Evolutionary conservation across 2,888 invertebrate genomes (phyloP).

Genomic region (Metellina segmentata): DNA sequence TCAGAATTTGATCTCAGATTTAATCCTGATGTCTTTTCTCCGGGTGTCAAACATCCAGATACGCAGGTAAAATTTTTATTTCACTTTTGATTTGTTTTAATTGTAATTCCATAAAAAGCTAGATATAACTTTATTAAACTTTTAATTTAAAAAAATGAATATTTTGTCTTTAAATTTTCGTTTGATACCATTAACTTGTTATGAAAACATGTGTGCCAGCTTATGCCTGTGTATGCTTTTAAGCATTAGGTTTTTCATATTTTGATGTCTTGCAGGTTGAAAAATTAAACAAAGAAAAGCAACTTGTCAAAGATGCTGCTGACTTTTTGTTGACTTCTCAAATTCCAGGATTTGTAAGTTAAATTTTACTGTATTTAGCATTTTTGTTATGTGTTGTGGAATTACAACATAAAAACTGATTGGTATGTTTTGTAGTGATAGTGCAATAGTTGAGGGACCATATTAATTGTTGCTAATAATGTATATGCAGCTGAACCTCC

Average conservation of each 20-base stretch:
- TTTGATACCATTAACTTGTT: too few species aligned
- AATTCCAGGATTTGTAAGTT: slow-evolving; percentile 94
- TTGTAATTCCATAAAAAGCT: too few species aligned
- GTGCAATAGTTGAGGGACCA: too few species aligned
- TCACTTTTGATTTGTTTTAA: neutral
- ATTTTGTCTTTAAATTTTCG: too few species aligned
- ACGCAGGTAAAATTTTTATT: slow-evolving; percentile 82
- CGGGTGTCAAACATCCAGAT: slow-evolving; percentile 92
- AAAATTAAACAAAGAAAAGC: slow-evolving; percentile 89
- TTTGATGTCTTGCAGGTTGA: slow-evolving; percentile 81
- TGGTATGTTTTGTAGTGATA: too few species aligned
- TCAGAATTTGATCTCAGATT: slow-evolving; percentile 96
- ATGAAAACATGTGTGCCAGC: too few species aligned
- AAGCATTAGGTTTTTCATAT: too few species aligned
- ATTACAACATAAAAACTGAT: neutral
- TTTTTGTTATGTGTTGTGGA: neutral
- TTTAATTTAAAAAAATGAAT: too few species aligned
- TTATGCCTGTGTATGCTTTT: too few species aligned
- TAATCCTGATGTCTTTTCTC: slow-evolving; percentile 98
- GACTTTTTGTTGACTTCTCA: slow-evolving; percentile 96
- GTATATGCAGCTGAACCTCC: neutral
- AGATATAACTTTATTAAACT: too few species aligned
- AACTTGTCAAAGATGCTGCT: slow-evolving; percentile 96
- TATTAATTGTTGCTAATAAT: neutral
- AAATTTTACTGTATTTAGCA: neutral